Conservation (phyloP, 2,113 vertebrate genomes). For the Ploceus nigricollis region DNA sequence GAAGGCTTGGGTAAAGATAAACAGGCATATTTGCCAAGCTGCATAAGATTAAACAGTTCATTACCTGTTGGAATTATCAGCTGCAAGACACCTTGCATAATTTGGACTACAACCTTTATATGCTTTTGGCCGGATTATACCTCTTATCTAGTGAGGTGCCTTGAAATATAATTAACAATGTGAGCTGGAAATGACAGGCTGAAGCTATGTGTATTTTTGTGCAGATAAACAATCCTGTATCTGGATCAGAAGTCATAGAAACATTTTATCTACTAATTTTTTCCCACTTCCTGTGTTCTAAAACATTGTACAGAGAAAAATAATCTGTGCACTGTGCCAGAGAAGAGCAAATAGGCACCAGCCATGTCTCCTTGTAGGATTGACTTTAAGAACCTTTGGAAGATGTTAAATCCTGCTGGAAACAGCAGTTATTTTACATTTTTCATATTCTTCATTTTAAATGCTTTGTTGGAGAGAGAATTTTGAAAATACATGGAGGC, state of each 20-base stretch:
- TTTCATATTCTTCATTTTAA: background rate
- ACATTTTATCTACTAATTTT: background rate
- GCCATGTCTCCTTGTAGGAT: background rate
- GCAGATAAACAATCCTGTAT: background rate
- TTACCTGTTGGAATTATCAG: conserved; percentile 51
- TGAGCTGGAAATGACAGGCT: background rate
- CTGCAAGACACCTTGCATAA: conserved; percentile 17
- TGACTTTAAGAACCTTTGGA: background rate
- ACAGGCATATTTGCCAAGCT: conserved; percentile 5
- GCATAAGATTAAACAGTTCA: conserved; percentile 33
- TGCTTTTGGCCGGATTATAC: background rate
- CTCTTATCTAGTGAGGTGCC: conserved; percentile 10
- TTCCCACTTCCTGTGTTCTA: background rate
- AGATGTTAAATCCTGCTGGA: background rate
- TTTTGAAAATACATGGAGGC: background rate
- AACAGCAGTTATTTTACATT: background rate
- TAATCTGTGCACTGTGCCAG: background rate
- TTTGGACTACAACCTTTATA: conserved; percentile 33
- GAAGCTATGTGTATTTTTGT: background rate
- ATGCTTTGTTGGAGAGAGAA: background rate
- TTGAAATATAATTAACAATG: conserved; percentile 3
- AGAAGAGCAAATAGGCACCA: background rate
- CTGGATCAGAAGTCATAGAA: background rate
- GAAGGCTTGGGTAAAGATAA: conserved; percentile 18
- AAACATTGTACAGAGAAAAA: background rate